Conservation (phyloP, 2,113 vertebrate species). For the Castor canadensis region DNA sequence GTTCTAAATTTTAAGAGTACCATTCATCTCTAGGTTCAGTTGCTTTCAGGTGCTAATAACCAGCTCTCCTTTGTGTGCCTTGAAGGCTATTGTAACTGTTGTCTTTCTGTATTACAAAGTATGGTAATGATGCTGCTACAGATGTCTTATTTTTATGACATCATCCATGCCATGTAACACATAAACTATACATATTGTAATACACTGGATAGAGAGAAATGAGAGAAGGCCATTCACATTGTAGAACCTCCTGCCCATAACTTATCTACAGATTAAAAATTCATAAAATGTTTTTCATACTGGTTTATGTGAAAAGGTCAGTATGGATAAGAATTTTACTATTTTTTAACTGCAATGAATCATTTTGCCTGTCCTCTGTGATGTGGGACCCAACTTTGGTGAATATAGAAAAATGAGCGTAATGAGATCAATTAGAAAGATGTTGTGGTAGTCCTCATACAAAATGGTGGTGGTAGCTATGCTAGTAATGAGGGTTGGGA, state of each 20-base stretch:
- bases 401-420: neutral
- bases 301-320: neutral
- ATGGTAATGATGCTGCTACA: neutral
- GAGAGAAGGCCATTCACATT: neutral
- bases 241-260: neutral
- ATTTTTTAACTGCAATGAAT: neutral
- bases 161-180: neutral
- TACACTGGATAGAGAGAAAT: neutral
- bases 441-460: neutral
- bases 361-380: neutral
- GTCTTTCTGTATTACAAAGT: neutral
- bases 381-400: neutral
- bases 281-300: neutral
- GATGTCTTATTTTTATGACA: constrained; percentile 1
- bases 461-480: neutral
- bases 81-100: neutral
- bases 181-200: neutral
- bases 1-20: constrained; percentile 20
- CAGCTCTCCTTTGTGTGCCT: neutral
- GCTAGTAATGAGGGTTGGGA: neutral
- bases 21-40: neutral
- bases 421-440: neutral
- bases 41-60: neutral
- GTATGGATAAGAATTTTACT: neutral
- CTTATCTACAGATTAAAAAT: constrained; percentile 7